Evolutionary conservation across 2,797 vertebrate species (phyloP).

Genomic region (Macroramphosus scolopax): DNA sequence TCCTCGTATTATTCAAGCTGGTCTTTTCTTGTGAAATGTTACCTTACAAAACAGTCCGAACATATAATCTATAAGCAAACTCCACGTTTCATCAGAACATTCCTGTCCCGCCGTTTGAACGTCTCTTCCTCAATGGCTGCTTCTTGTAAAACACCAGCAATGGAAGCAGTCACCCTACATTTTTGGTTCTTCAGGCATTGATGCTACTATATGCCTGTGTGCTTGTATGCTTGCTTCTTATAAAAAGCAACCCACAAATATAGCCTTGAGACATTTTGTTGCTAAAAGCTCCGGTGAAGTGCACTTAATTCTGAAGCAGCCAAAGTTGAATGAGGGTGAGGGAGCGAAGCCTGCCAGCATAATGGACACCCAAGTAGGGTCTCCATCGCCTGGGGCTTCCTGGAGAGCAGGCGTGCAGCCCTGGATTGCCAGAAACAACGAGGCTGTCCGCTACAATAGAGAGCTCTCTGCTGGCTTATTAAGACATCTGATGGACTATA

Average conservation of each 20-base stretch:
- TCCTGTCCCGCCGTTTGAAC: slow-evolving; percentile 31
- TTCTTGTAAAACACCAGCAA: slow-evolving; percentile 53
- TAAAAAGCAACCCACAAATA: slow-evolving; percentile 46
- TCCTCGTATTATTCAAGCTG: not conserved
- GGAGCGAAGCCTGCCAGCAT: slow-evolving; percentile 55
- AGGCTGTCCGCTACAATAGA: slow-evolving; percentile 38
- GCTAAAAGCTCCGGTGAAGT: slow-evolving; percentile 68
- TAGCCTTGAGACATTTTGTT: slow-evolving; percentile 66
- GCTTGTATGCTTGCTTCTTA: slow-evolving; percentile 15
- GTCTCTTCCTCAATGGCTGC: slow-evolving; percentile 31
- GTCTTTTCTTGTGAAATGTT: no score
- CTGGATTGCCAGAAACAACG: slow-evolving; percentile 33
- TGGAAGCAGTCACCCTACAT: slow-evolving; percentile 47
- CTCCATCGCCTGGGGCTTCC: slow-evolving; percentile 50
- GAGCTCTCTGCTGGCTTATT: slow-evolving; percentile 46
- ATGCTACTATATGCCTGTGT: slow-evolving; percentile 8
- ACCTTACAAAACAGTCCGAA: no score
- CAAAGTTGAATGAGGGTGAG: slow-evolving; percentile 65
- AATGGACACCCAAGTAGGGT: slow-evolving; percentile 72
- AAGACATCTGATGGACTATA: slow-evolving; percentile 64
- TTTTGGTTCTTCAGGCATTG: slow-evolving; percentile 37
- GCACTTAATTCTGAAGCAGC: slow-evolving; percentile 67
- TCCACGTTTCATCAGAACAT: slow-evolving; percentile 12
- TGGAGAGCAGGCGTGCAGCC: slow-evolving; percentile 24
- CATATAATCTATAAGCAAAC: no score